Percentiles rank a stretch among this genome's conserved stretches.
Conservation (phyloP, 1,140 invertebrate genomes). For the Daktulosphaira vitifoliae region DNA sequence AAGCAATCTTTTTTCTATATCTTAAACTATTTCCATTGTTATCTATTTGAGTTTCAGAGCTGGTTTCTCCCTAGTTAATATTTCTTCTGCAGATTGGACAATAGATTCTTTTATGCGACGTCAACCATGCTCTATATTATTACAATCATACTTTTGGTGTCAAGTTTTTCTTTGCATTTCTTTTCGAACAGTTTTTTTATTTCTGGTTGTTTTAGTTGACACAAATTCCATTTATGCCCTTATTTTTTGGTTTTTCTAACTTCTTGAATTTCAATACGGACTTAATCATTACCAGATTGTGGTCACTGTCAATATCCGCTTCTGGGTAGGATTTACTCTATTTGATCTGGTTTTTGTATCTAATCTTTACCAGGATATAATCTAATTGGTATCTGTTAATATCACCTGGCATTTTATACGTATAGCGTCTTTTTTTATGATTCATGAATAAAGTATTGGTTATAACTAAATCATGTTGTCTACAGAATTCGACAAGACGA, state of each 20-base stretch:
- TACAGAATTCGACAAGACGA: no score
- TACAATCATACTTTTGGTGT: not conserved
- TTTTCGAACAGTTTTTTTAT: constrained; percentile 3
- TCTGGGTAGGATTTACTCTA: constrained; percentile 39
- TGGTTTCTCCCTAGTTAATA: not conserved
- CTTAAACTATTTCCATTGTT: constrained; percentile 14
- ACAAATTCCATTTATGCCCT: not conserved
- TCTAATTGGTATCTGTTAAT: no score
- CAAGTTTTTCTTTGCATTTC: constrained; percentile 2
- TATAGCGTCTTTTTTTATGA: constrained; percentile 40
- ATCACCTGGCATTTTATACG: no score
- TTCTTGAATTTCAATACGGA: no score
- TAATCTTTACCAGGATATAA: no score
- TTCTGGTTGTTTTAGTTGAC: no score
- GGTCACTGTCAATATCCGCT: no score
- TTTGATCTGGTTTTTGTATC: constrained; percentile 40
- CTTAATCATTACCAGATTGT: no score
- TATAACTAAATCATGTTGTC: no score
- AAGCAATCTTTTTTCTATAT: constrained; percentile 13
- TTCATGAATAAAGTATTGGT: constrained; percentile 41
- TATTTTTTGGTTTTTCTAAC: not conserved
- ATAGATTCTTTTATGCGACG: no score
- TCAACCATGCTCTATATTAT: constrained; percentile 9
- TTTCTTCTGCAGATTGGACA: not conserved
- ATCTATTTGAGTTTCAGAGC: not conserved